Percentiles rank a stretch among this genome's conserved stretches.
Evolutionary conservation across 2,797 vertebrate species (phyloP).

Genomic region (Cossypha niveicapilla): DNA sequence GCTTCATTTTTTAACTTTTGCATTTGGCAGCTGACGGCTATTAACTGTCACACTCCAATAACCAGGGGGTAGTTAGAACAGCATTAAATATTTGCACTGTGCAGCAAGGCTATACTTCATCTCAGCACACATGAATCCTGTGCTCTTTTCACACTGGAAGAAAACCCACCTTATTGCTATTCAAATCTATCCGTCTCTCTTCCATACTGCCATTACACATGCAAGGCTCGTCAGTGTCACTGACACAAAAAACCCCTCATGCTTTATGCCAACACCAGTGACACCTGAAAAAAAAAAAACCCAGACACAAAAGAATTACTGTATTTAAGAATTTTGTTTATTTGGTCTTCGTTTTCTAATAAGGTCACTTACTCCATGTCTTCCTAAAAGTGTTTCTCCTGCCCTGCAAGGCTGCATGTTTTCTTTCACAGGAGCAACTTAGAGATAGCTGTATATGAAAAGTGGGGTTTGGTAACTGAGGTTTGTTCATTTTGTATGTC

Average conservation of each 20-base stretch:
- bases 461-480: neutral
- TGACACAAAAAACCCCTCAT: conserved; percentile 1
- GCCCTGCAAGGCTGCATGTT: neutral
- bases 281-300: conserved; percentile 29
- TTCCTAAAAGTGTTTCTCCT: neutral
- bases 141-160: conserved; percentile 40
- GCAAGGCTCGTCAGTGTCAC: conserved; percentile 46
- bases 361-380: neutral
- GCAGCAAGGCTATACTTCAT: conserved; percentile 53
- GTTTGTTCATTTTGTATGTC: neutral
- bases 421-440: neutral
- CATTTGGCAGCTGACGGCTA: conserved; percentile 62
- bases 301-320: neutral
- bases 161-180: conserved; percentile 61
- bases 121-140: conserved; percentile 31
- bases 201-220: conserved; percentile 34
- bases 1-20: conserved; percentile 65
- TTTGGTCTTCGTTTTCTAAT: neutral
- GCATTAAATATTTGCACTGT: conserved; percentile 68
- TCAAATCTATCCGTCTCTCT: conserved; percentile 51
- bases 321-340: neutral
- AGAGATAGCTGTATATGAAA: neutral
- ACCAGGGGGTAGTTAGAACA: conserved; percentile 60
- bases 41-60: conserved; percentile 68
- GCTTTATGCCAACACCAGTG: conserved; percentile 20